Evolutionary conservation across 2,113 vertebrate genomes (phyloP), one percentile per base, ranked within the genome.

Genomic region (Perognathus longimembris): DNA sequence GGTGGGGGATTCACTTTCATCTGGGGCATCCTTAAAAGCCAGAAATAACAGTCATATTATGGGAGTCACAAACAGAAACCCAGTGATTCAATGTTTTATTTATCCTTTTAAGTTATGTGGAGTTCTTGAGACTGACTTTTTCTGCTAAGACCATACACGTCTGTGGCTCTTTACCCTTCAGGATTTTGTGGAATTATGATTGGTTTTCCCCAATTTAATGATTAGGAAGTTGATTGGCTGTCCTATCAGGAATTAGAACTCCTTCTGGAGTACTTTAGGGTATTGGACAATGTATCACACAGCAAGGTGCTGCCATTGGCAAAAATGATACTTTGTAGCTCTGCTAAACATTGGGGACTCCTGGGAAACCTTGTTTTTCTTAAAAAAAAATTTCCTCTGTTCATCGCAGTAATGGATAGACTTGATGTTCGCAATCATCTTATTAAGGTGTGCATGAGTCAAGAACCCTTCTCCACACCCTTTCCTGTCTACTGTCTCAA

Each of bases 141-240:
- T 40, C 63, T 34, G 54, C 36, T 12, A 57, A 67, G 76, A 9
- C 10, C 2, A 26, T 30, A 34, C 4, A 8, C n/a, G 66, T n/a
- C n/a, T 28, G 0, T 3, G 40, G 21, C 21, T 93, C 50, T 88
- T 63, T 2, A 1, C 8, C 32, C 22, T 36, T 54, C 32, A 71
- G 87, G 38, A 74, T 18, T 84, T 84, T 59, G n/a, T 61, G 22
- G 36, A 64, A 8, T 50, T 78, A 34, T 7, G 82, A 10, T 64
- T 88, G 88, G 22, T 85, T 88, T 85, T 78, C 34, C 54, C 15
- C 26, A 85, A 64, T 30, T 85, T 90, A 66, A 38, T 59, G 3
- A 11, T 64, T 66, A 57, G n/a, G 81, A 81, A 61, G 7, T 17
- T 1, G 40, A 57, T 14, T 34, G 71, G 22, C 7, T 59, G 3